Conservation (phyloP, 2,113 vertebrate species). For the Pteronura brasiliensis region DNA sequence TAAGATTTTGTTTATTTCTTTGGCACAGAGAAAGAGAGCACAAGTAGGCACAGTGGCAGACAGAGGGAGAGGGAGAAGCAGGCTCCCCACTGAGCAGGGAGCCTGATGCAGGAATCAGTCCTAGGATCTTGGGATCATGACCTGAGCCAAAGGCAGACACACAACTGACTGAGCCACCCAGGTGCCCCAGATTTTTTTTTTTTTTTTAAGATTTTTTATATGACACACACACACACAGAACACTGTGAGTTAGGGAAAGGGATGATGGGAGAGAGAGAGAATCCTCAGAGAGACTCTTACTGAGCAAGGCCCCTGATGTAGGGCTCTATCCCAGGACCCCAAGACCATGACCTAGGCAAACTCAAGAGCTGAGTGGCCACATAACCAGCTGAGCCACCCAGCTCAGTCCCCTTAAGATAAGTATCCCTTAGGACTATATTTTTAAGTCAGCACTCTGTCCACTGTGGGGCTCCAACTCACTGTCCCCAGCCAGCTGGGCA, state of each 20-base stretch:
- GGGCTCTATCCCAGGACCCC: background rate
- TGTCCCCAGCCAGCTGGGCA: background rate
- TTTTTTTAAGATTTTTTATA: background rate
- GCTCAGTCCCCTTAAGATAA: too few relatives aligned
- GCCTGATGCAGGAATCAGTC: too few relatives aligned
- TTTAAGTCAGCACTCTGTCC: background rate
- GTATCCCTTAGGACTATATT: background rate
- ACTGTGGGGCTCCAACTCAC: background rate
- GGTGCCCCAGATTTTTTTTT: background rate
- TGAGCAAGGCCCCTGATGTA: background rate
- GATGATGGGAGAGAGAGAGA: background rate
- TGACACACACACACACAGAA: background rate
- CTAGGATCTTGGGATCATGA: too few relatives aligned
- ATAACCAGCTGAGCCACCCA: background rate
- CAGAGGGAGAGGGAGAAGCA: too few relatives aligned
- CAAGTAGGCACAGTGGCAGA: too few relatives aligned
- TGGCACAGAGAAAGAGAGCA: background rate
- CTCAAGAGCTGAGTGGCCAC: background rate
- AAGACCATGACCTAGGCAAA: background rate
- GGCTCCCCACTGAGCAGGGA: too few relatives aligned
- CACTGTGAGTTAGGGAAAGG: background rate
- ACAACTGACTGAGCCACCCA: too few relatives aligned
- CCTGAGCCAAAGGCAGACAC: too few relatives aligned
- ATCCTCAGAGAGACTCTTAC: background rate
- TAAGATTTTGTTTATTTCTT: background rate